Percentiles rank a stretch among this genome's conserved stretches.
These are phyloP conservation scores for Drosophila acutilabella DNA, from an alignment of 2,888 invertebrate species.

Conservation along the genomic window DNA sequence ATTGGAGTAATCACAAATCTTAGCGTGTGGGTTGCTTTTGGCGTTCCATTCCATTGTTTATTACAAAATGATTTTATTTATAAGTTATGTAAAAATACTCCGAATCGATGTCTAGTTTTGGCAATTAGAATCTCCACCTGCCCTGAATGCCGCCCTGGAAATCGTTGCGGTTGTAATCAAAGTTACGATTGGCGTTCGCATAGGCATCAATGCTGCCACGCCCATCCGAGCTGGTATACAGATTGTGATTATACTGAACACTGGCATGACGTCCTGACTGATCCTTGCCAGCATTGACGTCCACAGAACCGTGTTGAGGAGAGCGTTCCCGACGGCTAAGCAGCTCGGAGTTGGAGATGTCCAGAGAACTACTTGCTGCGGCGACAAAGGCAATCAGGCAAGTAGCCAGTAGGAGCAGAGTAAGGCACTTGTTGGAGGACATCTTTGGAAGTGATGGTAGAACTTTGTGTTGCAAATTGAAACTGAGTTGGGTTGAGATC, in stretches of 20 bases:
- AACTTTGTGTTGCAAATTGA: conserved; percentile 11
- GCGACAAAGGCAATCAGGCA: conserved; percentile 30
- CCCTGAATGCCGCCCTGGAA: conserved; percentile 62
- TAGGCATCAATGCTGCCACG: conserved; percentile 70
- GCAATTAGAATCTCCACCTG: conserved; percentile 52
- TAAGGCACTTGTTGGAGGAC: conserved; percentile 36
- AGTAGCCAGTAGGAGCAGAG: conserved; percentile 42
- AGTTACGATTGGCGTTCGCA: conserved; percentile 67
- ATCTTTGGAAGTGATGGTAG: conserved; percentile 33
- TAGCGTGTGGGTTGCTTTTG: no score
- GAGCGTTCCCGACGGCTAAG: conserved; percentile 6
- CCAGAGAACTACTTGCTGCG: background rate
- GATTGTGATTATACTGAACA: conserved; percentile 71
- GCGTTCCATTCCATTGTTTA: no score
- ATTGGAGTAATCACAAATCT: no score
- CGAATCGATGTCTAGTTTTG: background rate
- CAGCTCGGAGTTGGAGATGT: background rate
- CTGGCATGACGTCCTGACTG: conserved; percentile 56
- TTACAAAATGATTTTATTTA: background rate
- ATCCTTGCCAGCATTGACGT: conserved; percentile 50
- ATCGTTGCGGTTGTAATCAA: conserved; percentile 63
- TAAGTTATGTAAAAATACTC: background rate
- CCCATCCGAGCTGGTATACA: conserved; percentile 66
- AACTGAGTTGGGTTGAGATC: conserved; percentile 18
- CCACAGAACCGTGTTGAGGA: conserved; percentile 47